A percentile compares a stretch with the other conserved stretches of the same genome.
phyloP scores from a whole-genome alignment of 2,888 invertebrate species.

The Campoplex capitator region DNA sequence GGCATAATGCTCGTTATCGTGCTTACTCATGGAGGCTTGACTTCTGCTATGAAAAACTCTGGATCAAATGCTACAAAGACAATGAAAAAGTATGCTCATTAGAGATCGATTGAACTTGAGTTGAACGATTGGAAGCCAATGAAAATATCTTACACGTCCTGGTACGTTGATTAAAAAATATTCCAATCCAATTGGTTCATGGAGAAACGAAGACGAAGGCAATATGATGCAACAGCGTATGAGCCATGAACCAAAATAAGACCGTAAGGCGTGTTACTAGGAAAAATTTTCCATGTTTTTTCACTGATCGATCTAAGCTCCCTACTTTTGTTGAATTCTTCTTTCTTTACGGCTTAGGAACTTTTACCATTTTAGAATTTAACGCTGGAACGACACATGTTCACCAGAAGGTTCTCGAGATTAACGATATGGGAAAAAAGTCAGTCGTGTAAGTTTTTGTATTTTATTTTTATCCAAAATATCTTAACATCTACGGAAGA shows the following conservation, averaged over 20 bases:
- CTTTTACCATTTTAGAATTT: neutral
- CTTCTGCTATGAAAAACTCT: conserved; percentile 41
- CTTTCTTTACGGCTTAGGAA: neutral
- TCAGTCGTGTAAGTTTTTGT: conserved; percentile 17
- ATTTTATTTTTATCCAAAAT: conserved; percentile 24
- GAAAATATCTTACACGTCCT: neutral
- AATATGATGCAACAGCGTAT: neutral
- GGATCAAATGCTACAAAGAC: conserved; percentile 20
- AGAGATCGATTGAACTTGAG: neutral
- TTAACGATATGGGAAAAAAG: conserved; percentile 1
- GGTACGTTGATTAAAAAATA: neutral
- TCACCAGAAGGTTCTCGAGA: neutral
- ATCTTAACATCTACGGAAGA: neutral
- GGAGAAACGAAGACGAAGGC: neutral
- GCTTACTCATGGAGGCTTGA: conserved; percentile 59
- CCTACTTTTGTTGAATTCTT: neutral
- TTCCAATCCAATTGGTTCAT: neutral
- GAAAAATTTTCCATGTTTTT: neutral
- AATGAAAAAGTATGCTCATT: neutral
- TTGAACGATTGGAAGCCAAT: neutral
- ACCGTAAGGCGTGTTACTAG: neutral
- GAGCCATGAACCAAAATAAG: neutral
- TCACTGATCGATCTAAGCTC: conserved; percentile 1
- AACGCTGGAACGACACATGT: neutral
- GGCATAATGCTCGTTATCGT: conserved; percentile 66